phyloP scores from a whole-genome alignment of 2,113 vertebrate species.

The Redunca redunca region DNA sequence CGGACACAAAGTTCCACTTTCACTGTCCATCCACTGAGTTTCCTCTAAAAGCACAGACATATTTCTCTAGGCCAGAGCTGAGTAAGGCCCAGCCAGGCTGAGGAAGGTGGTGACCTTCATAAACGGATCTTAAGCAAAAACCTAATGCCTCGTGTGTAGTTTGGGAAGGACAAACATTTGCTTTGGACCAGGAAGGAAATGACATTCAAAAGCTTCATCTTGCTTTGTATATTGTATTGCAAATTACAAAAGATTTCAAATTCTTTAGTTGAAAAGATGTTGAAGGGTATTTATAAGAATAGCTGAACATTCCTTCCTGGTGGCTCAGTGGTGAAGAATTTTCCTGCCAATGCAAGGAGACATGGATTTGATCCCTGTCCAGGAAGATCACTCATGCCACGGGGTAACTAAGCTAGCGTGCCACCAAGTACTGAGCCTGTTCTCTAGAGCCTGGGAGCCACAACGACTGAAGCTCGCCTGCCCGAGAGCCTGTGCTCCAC shows the following conservation, averaged over 20 bases:
- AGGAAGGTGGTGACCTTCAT: background rate
- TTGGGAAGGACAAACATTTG: background rate
- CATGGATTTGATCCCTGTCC: background rate
- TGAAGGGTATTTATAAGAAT: background rate
- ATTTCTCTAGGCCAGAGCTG: background rate
- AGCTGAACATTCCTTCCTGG: background rate
- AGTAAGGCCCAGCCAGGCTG: background rate
- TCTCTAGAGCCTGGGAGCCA: background rate
- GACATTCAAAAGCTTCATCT: background rate
- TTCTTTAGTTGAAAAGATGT: background rate
- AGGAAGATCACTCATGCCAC: background rate
- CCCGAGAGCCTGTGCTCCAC: background rate
- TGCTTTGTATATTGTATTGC: background rate
- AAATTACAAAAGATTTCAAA: background rate
- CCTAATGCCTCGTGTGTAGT: background rate
- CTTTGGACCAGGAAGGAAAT: background rate
- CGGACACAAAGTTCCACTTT: slow-evolving; percentile 4
- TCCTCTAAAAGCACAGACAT: background rate
- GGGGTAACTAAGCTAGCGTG: background rate
- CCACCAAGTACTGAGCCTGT: background rate
- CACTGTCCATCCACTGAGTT: background rate
- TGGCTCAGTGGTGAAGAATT: background rate
- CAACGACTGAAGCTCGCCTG: accelerated
- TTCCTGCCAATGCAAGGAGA: background rate
- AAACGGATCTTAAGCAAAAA: background rate